Evolutionary conservation across 2,888 invertebrate genomes (phyloP).

Genomic region (Coremacera marginata): DNA sequence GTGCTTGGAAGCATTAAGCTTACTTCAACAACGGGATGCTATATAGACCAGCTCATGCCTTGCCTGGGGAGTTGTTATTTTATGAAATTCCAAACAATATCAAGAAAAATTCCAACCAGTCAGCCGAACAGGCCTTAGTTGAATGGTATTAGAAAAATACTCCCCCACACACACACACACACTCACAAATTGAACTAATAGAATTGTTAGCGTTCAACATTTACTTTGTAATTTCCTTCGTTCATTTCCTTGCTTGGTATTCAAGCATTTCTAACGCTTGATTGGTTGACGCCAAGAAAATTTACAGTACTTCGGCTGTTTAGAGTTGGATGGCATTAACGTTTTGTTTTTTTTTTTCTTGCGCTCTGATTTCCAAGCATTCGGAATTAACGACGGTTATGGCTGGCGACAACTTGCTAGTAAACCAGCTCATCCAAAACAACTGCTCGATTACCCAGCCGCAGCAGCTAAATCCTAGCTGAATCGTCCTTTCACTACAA

Average conservation of each 20-base stretch:
- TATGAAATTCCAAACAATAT: slow-evolving; percentile 42
- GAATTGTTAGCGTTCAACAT: slow-evolving; percentile 43
- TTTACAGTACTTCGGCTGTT: background rate
- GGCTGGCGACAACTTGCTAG: too few species aligned
- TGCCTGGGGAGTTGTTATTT: slow-evolving; percentile 32
- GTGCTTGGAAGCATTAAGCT: slow-evolving; percentile 9
- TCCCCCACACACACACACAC: slow-evolving; percentile 19
- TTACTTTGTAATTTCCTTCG: slow-evolving; percentile 38
- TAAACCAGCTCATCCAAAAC: too few species aligned
- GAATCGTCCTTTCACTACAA: too few species aligned
- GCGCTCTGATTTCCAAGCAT: too few species aligned
- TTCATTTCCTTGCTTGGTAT: slow-evolving; percentile 10
- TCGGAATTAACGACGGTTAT: too few species aligned
- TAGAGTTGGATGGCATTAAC: too few species aligned
- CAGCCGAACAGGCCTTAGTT: background rate
- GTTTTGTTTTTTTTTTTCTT: too few species aligned
- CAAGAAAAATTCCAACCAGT: slow-evolving; percentile 1
- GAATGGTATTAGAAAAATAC: too few species aligned
- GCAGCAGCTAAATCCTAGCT: too few species aligned
- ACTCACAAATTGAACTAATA: slow-evolving; percentile 44
- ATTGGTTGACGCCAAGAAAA: background rate
- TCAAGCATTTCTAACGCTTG: slow-evolving; percentile 15
- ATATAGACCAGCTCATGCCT: background rate
- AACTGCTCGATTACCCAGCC: too few species aligned
- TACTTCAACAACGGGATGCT: background rate